Evolutionary conservation across 1,140 invertebrate genomes (phyloP).

Genomic region (Protaetia brevitarsis): DNA sequence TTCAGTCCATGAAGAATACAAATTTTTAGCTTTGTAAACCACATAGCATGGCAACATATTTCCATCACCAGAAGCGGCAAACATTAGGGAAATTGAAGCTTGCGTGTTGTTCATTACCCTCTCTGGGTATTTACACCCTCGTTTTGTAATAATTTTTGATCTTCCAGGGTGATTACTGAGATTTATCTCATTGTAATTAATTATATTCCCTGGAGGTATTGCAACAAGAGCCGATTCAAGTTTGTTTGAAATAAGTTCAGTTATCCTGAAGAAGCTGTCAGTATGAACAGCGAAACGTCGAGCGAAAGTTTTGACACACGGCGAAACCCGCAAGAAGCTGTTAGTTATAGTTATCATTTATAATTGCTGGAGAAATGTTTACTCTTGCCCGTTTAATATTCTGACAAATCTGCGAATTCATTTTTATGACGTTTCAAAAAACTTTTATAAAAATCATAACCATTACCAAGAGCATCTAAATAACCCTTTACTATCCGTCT

Average conservation of each 20-base stretch:
- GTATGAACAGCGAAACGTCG: no score
- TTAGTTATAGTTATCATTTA: not conserved
- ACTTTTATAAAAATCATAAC: not conserved
- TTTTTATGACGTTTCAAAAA: not conserved
- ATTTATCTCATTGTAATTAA: not conserved
- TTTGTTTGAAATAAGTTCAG: no score
- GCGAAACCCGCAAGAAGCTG: no score
- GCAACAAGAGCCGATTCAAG: not conserved
- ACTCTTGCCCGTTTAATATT: not conserved
- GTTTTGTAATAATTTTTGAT: not conserved
- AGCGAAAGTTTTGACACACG: no score
- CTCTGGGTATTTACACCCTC: conserved; percentile 45
- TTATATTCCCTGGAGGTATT: not conserved
- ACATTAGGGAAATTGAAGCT: not conserved
- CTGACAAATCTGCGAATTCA: not conserved
- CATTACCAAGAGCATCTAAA: not conserved
- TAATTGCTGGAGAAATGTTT: not conserved
- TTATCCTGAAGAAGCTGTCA: no score
- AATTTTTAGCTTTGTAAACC: conserved; percentile 1
- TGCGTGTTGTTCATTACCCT: conserved; percentile 37
- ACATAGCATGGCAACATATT: not conserved
- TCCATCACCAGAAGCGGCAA: not conserved
- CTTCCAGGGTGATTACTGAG: not conserved
- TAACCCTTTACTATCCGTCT: not conserved
- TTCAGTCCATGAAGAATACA: not conserved